phyloP scores from a whole-genome alignment of 2,797 vertebrate species.

The Petrocephalus sullivani region DNA sequence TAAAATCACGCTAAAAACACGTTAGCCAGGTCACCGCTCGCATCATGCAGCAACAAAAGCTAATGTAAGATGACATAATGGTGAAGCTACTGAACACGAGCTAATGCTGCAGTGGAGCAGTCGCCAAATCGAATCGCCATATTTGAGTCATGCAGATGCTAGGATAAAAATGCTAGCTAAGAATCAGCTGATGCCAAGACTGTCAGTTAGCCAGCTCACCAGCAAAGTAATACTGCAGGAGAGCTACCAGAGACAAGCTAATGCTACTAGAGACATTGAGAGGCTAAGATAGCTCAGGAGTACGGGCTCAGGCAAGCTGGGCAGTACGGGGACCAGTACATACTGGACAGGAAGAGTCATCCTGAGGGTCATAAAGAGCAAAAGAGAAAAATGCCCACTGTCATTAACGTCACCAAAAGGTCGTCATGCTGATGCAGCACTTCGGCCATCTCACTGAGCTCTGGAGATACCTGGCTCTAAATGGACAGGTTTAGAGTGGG shows the following conservation, averaged over 20 bases:
- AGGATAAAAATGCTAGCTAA: neutral
- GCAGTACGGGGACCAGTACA: conserved; percentile 38
- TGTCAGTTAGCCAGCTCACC: no score
- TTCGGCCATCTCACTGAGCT: conserved; percentile 12
- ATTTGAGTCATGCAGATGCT: neutral
- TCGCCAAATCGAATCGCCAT: no score
- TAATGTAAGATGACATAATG: neutral
- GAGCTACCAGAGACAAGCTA: neutral
- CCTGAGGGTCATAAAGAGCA: conserved; percentile 39
- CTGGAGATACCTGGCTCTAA: conserved; percentile 46
- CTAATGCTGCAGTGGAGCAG: neutral
- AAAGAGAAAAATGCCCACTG: conserved; percentile 41
- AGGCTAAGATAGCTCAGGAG: neutral
- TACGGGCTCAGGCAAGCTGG: neutral
- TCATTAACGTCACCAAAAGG: conserved; percentile 32
- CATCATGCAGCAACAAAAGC: neutral
- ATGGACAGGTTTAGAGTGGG: conserved; percentile 38
- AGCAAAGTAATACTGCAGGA: neutral
- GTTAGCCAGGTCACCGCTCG: neutral
- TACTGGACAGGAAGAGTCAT: conserved; percentile 44
- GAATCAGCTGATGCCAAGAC: no score
- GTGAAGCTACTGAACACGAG: neutral
- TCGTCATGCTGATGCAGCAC: neutral
- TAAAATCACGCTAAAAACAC: neutral
- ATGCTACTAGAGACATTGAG: neutral